Evolutionary conservation across 2,797 vertebrate species (phyloP), one percentile per base, ranked within the genome.

Genomic region (Phataginus tetradactyla): DNA sequence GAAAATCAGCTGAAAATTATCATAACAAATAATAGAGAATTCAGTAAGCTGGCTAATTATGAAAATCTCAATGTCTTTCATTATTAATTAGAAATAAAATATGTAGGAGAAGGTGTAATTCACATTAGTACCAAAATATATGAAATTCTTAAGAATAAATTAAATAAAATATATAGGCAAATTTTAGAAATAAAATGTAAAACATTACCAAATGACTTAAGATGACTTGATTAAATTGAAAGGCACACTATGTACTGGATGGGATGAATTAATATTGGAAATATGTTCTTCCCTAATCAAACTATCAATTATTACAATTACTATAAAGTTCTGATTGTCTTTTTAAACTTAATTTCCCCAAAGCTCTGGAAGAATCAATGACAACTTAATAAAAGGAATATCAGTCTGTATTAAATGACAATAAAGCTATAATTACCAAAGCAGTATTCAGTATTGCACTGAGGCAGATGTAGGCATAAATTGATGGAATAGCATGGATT

Each of bases 171-270:
- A 6, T 21, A 64, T 39, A 45, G 12, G 4, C 21, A 32, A 64
- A 17, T 80, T 84, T 64, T 39, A 88, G 37, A 89, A 86, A 63
- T 80, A 92, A 95, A 87, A 68, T 68, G 8, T 42, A 90, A 90
- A 79, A 25, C 4, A 79, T 69, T 45, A n/a, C 63, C 63, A 69
- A 57, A 32, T 15, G 9, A 88, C 34, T 87, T 59, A 95, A 64
- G 1, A 53, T 42, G 11, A 8, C 1, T 25, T 83, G 49, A 71
- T 32, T 42, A 77, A 77, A 45, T 27, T 15, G 80, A 39, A 37
- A 92, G 32, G 23, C 9, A 34, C 29, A 74, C 21, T 42, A 15
- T 32, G 14, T 20, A 57, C 15, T 27, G 63, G 49, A 75, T 7
- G 2, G 2, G 23, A 37, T 27, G 23, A 25, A 74, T 81, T 93